These are phyloP conservation scores for Coenonympha arcania DNA, from an alignment of 2,888 invertebrate genomes.

Conservation along the genomic window DNA sequence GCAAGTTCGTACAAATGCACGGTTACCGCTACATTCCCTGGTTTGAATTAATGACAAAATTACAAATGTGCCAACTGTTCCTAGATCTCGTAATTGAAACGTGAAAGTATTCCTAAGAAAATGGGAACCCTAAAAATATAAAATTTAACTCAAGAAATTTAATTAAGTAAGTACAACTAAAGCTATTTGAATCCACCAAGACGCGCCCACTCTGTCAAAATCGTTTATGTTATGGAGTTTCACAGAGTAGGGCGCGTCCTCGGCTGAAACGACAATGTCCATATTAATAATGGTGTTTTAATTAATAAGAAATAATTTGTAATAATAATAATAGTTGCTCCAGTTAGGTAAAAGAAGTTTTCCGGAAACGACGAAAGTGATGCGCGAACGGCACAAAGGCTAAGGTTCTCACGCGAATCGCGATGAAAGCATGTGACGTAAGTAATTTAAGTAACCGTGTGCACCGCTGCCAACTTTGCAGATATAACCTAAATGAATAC, in stretches of 20 bases:
- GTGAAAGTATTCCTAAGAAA: too few species aligned
- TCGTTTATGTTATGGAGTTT: too few species aligned
- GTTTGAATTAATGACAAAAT: not conserved
- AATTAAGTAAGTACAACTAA: too few species aligned
- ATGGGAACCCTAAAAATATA: too few species aligned
- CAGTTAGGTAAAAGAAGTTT: constrained; percentile 8
- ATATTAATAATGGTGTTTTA: too few species aligned
- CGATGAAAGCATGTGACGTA: constrained; percentile 63
- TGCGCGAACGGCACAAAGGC: constrained; percentile 40
- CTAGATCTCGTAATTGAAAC: too few species aligned
- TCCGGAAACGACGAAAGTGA: constrained; percentile 53
- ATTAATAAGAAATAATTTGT: not conserved
- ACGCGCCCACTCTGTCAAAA: too few species aligned
- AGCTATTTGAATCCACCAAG: too few species aligned
- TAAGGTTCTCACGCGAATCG: constrained; percentile 67
- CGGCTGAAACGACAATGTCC: too few species aligned
- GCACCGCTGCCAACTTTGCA: constrained; percentile 29
- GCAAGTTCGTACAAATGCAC: not conserved
- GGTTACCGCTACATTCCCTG: not conserved
- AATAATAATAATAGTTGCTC: not conserved
- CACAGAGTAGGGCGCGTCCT: too few species aligned
- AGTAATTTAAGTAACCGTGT: constrained; percentile 25
- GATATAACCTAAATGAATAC: constrained; percentile 22
- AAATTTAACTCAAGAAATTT: too few species aligned
- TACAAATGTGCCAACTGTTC: not conserved